phyloP scores from a whole-genome alignment of 2,113 vertebrate species.

The rabbit (Oryctolagus cuniculus) region mOryCun1.1 NC_091440.1:132458501-132459000 shows the following conservation, averaged over 20 bases:
- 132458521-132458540: not conserved
- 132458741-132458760: not conserved
- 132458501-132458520: not conserved
- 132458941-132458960: too few species aligned
- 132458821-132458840: not conserved
- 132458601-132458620: not conserved
- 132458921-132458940: too few species aligned
- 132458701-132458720: not conserved
- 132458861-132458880: too few species aligned
- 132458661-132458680: not conserved
- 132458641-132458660: not conserved
- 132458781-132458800: not conserved
- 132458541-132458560: not conserved
- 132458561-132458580: not conserved
- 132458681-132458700: not conserved
- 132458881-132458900: too few species aligned
- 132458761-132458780: not conserved
- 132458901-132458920: too few species aligned
- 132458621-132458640: not conserved
- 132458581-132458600: not conserved
- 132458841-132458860: not conserved
- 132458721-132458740: not conserved
- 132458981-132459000: too few species aligned
- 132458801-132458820: not conserved
- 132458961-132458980: too few species aligned